Base-by-base conservation (phyloP, 2,888 invertebrate genomes). In the Heliconius hortense region DNA sequence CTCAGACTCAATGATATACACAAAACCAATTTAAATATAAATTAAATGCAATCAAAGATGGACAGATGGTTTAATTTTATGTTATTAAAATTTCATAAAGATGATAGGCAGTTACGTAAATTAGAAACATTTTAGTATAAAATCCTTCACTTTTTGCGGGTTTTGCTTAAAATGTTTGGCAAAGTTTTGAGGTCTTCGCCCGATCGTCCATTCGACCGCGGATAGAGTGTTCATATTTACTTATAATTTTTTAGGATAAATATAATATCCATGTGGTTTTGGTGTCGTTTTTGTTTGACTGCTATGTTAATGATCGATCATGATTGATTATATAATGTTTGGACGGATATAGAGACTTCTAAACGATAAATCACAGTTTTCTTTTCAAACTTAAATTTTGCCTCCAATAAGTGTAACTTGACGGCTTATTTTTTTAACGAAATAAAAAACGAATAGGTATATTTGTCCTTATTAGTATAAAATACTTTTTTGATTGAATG, bases 161-260 rank as follows among this genome's bases (percentile, higher is more conserved):
- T 43, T 59, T 31, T 21, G 53, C 62, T 60, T 13, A 11, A 62
- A 72, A 62, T 68, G 68, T 72, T 76, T 59, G 53, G 28, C 53
- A 53, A 59, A 24, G 24, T 39, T 7, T 60, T 39, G 63, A 73
- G 77, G 78, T 78, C 78, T 73, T 78, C 73, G 78, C 64, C 73
- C 75, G 67, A 56, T 73, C 73, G 73, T 21, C 78, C 77, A 62
- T 64, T 71, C 64, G 75, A 59, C 72, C 78, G 74, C 31, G 56
- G 15, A 35, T 71, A 59, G 53, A 28, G 62, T 66, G 26, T 21
- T 18, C 69, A 73, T 31, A n/a, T 28, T 24, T 74, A 21, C 31
- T 48, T 24, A 43, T 31, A 43, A n/a, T 35, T 24, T 43, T 35
- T 71, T 21, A 0, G 5, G 39, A 39, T 8, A 28, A 53, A 69